Base-by-base conservation (phyloP, 1,140 invertebrate genomes). In the Drosophila asahinai region DNA sequence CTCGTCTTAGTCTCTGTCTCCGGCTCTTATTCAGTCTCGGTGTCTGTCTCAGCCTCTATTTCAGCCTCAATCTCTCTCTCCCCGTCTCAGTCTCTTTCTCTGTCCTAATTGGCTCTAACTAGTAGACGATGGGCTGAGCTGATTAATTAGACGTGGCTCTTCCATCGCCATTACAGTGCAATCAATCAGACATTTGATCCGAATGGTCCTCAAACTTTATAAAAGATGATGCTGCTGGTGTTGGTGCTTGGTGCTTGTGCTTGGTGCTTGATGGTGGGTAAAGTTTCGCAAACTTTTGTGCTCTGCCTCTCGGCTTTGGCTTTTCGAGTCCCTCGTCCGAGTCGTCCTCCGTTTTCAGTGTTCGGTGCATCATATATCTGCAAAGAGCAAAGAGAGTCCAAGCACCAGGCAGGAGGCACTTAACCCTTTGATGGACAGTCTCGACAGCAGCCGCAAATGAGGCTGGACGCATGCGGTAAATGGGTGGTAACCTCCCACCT, bases 371-470 rank as follows among this genome's bases (percentile, higher is more conserved):
- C 54, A 57, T 40, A 57, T 40, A 57, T 57, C 54, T 40, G 19
- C 54, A 15, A 30, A 52, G 12, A 11, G 54, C 30, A 15, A 2
- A 15, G 19, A 40, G 30, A 15, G 51, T 6, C 51, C n/a, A 43
- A 33, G 52, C 76, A 76, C 76, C 79, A 72, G 81, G 65, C 76
- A 76, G 70, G 75, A 72, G 81, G 65, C 76, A 83, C 80, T 83
- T 83, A 83, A 83, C 81, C 80, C 81, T 80, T 83, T 83, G 81
- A 83, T 83, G 81, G 76, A 83, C 81, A 83, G 59, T 75, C 64
- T 68, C 43, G 47, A 68, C 61, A 66, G 48, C 49, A 59, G 74
- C 81, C 80, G 51, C 81, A 83, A 83, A 83, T 83, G 81, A 71
- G 80, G 49, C 68, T 59, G 67, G 59, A 68, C 60, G 42, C 43